Base-by-base conservation (phyloP, 1,140 invertebrate genomes). In the Sipha flava region DNA sequence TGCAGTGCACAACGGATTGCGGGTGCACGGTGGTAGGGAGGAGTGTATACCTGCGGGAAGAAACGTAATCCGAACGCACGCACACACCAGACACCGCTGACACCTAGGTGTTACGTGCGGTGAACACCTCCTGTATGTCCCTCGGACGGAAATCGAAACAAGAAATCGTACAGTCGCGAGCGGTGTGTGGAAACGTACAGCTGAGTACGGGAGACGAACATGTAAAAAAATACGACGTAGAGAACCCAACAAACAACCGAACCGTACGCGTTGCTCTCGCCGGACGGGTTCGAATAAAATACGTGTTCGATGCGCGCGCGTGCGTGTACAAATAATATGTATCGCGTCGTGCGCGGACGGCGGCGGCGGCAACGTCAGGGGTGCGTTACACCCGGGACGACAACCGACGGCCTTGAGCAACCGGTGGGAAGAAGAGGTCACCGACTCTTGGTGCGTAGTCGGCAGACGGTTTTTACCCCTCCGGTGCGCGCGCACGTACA, bases 341-440 rank as follows among this genome's bases (percentile, higher is more conserved):
- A n/a, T n/a, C n/a, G 49, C 3, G 40, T 43, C 21, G 57, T 31
- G 21, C 26, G 21, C 26, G 57, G 16, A 5, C 57, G 29, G 18
- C 47, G 45, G 6, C 66, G 21, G 18, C 45, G 18, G 47, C 31
- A 14, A 10, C 9, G 49, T 34, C 72, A 75, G 49, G 72, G 72
- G 72, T 75, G 72, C 72, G 31, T 54, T 54, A 75, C 49, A 54
- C 72, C n/a, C 47, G 49, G 21, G 34, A 23, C 52, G 52, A 31
- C 21, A 1, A 52, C 47, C 10, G 21, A 49, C 70, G 73, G 34
- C 73, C 73, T 77, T 77, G 73, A 77, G 73, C 73, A 77, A 77
- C 49, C 73, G 73, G 73, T 77, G 73, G 73, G 73, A 54, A 70
- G 66, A 45, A 59, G 52, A 77, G 73, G 73, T 77, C 73, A 77